phyloP scores from a whole-genome alignment of 1,140 invertebrate genomes.

The Eupeodes corollae region DNA sequence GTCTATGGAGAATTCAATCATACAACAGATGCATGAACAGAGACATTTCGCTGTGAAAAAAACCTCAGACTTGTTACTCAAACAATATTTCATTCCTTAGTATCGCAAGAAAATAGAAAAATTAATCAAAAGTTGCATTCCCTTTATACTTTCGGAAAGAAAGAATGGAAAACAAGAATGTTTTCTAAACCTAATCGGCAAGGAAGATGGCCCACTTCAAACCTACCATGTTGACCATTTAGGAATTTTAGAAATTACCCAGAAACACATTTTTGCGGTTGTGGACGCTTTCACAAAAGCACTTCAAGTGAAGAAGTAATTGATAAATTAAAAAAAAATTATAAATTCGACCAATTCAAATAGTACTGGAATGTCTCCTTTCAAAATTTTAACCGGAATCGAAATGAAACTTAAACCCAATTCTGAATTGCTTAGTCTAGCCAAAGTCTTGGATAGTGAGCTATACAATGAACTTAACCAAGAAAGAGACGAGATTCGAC shows the following conservation, averaged over 20 bases:
- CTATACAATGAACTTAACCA: too few species aligned
- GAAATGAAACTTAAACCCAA: too few species aligned
- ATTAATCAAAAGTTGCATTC: not conserved
- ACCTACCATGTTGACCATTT: not conserved
- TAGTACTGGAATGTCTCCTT: too few species aligned
- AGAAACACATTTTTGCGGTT: constrained; percentile 19
- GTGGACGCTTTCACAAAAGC: constrained; percentile 23
- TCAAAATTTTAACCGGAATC: too few species aligned
- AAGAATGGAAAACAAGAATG: constrained; percentile 3
- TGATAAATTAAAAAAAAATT: not conserved
- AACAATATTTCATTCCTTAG: constrained; percentile 1
- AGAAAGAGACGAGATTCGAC: too few species aligned
- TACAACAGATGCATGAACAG: constrained; percentile 9
- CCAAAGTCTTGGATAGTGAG: too few species aligned
- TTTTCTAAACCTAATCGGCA: constrained; percentile 3
- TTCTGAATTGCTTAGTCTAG: too few species aligned
- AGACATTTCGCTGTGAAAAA: constrained; percentile 11
- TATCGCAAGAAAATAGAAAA: not conserved
- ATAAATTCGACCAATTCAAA: too few species aligned
- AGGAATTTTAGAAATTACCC: constrained; percentile 12
- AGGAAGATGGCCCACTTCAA: not conserved
- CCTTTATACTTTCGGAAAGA: not conserved
- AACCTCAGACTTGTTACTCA: not conserved
- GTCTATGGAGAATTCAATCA: constrained; percentile 14
- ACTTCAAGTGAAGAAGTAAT: constrained; percentile 3